These are phyloP conservation scores for Patella pellucida DNA, from an alignment of 2,888 invertebrate species.

Conservation along the genomic window DNA sequence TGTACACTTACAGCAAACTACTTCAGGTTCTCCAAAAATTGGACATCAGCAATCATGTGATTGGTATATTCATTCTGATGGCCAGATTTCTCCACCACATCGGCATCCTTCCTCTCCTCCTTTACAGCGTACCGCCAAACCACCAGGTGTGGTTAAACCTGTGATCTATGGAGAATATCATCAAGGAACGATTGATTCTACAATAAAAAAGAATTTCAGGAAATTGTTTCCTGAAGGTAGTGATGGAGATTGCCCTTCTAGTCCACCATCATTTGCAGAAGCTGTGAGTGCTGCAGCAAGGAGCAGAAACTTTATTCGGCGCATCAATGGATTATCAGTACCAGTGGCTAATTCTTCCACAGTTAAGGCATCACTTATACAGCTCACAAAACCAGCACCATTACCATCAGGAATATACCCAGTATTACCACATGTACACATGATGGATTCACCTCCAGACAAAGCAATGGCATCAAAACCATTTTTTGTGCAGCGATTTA, in stretches of 20 bases:
- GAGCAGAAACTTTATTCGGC: background rate
- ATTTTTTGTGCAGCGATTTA: background rate
- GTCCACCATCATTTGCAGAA: constrained; percentile 3
- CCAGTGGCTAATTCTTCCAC: too few species aligned
- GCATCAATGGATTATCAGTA: background rate
- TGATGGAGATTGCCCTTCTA: background rate
- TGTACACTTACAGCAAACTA: background rate
- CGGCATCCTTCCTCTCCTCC: background rate
- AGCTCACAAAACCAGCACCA: background rate
- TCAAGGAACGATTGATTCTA: background rate
- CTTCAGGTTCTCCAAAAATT: background rate
- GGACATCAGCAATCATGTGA: background rate
- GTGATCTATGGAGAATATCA: background rate
- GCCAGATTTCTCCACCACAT: too few species aligned
- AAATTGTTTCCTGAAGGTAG: background rate
- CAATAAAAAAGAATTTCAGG: background rate
- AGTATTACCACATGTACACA: background rate
- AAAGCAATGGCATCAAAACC: background rate
- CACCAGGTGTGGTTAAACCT: background rate
- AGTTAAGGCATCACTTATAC: background rate
- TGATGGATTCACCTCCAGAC: background rate
- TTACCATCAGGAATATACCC: background rate
- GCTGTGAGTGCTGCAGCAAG: background rate
- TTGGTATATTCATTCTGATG: too few species aligned
- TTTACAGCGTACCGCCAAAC: background rate